phyloP scores from a whole-genome alignment of 2,888 invertebrate genomes.

The Folsomia candida region DNA sequence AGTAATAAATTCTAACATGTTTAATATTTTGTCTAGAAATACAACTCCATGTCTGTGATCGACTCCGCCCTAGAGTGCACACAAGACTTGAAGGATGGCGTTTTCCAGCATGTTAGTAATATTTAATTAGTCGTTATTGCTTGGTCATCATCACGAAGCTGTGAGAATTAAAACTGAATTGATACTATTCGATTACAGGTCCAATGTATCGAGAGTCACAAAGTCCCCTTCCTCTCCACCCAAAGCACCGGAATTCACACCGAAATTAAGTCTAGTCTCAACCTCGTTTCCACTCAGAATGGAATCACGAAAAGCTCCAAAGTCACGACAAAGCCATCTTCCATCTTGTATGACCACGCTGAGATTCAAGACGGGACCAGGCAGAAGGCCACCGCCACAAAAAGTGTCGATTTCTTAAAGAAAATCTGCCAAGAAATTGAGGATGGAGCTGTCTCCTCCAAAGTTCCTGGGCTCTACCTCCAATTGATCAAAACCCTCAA shows the following conservation, averaged over 20 bases:
- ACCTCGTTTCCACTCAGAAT: slow-evolving; percentile 24
- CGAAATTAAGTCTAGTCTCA: slow-evolving; percentile 39
- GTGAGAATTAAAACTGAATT: too few species aligned
- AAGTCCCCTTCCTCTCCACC: slow-evolving; percentile 22
- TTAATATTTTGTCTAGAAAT: slow-evolving; percentile 29
- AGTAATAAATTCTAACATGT: background rate
- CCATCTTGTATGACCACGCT: slow-evolving; percentile 44
- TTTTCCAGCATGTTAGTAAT: slow-evolving; percentile 41
- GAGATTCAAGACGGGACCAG: slow-evolving; percentile 30
- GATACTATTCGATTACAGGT: too few species aligned
- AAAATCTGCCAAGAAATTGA: slow-evolving; percentile 59
- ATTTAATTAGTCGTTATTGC: slow-evolving; percentile 42
- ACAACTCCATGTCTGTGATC: slow-evolving; percentile 42
- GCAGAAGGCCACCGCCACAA: slow-evolving; percentile 22
- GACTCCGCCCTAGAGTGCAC: slow-evolving; percentile 40
- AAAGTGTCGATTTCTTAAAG: slow-evolving; percentile 32
- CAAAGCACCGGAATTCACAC: slow-evolving; percentile 39
- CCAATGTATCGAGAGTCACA: slow-evolving; percentile 24
- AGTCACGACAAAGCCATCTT: slow-evolving; percentile 25
- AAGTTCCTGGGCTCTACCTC: slow-evolving; percentile 67
- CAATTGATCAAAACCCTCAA: slow-evolving; percentile 68
- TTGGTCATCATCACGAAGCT: too few species aligned
- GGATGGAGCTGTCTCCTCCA: slow-evolving; percentile 62
- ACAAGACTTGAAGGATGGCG: slow-evolving; percentile 42
- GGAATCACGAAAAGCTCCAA: slow-evolving; percentile 19